These are phyloP conservation scores for Montipora sp. DNA, from an alignment of 64 coral and sea anemone species.

Conservation along the genomic window DNA sequence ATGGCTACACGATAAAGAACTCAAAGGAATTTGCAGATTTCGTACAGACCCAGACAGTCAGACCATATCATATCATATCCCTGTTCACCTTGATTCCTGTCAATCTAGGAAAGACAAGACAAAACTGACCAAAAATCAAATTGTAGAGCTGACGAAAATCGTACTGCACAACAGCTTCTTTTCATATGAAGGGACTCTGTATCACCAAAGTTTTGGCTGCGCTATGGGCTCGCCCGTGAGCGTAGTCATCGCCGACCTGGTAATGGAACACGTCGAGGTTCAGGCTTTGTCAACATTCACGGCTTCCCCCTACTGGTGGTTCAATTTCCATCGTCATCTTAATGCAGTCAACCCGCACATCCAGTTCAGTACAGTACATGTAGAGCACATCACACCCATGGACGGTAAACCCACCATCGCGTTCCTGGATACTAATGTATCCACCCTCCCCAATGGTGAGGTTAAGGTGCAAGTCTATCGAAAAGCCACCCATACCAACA, in stretches of 20 bases:
- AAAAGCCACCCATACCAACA: not conserved
- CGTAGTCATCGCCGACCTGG: not conserved
- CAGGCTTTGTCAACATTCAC: not conserved
- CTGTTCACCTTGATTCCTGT: not conserved
- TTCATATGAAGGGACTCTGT: too few species aligned
- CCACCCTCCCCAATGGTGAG: not conserved
- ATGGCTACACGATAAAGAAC: too few species aligned
- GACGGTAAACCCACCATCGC: not conserved
- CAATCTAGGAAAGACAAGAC: not conserved
- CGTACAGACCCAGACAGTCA: too few species aligned
- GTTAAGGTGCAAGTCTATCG: not conserved
- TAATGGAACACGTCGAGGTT: not conserved
- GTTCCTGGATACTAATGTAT: not conserved
- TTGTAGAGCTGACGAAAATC: too few species aligned
- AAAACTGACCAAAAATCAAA: too few species aligned
- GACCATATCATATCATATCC: too few species aligned
- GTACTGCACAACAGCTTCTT: too few species aligned
- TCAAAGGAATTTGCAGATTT: too few species aligned
- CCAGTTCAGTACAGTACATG: not conserved
- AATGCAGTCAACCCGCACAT: conserved; percentile 4
- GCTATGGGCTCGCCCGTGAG: conserved; percentile 2
- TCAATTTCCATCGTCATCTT: not conserved
- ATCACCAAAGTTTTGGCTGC: too few species aligned
- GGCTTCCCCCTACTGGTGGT: not conserved
- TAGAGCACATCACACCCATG: not conserved